A percentile compares a stretch with the other conserved stretches of the same genome.
phyloP scores from a whole-genome alignment of 2,113 vertebrate species.

The Physeter macrocephalus region DNA sequence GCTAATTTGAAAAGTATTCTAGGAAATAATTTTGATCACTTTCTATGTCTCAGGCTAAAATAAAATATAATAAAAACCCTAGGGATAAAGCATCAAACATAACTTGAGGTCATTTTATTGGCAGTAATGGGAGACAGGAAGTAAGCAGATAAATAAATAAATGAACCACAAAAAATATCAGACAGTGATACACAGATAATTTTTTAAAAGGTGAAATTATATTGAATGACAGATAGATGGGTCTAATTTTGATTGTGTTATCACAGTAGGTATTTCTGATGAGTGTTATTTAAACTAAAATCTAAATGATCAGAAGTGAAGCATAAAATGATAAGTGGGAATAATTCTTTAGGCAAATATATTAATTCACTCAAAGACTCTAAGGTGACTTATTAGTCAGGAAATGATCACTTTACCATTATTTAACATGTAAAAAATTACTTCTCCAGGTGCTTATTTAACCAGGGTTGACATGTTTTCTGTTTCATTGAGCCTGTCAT shows the following conservation, averaged over 20 bases:
- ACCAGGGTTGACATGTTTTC: background rate
- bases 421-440: background rate
- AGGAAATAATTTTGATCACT: background rate
- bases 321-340: background rate
- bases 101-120: background rate
- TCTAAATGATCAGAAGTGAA: background rate
- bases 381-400: background rate
- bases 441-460: background rate
- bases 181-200: background rate
- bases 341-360: background rate
- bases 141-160: background rate
- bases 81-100: background rate
- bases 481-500: background rate
- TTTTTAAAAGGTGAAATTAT: background rate
- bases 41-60: background rate
- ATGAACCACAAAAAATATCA: background rate
- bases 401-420: background rate
- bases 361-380: background rate
- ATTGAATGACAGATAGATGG: background rate
- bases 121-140: background rate
- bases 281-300: background rate
- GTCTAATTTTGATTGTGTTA: background rate
- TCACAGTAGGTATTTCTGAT: background rate
- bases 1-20: background rate
- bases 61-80: background rate